Percentiles rank a stretch among this genome's conserved stretches.
These are phyloP conservation scores for Carabus problematicus DNA, from an alignment of 2,888 invertebrate species.

Conservation along the genomic window DNA sequence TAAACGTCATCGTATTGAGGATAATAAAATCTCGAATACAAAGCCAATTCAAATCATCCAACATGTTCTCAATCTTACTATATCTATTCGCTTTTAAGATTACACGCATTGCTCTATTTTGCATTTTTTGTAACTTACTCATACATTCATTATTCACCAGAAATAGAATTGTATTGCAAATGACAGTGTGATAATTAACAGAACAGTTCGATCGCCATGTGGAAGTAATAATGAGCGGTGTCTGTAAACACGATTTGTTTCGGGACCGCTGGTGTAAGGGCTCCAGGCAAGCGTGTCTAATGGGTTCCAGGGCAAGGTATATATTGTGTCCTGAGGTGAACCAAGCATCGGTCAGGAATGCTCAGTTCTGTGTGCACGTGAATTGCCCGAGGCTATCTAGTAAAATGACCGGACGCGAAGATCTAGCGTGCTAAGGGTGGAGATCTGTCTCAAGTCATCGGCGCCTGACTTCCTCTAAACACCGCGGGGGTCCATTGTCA, in stretches of 20 bases:
- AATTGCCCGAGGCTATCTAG: slow-evolving; percentile 55
- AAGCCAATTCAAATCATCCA: too few relatives aligned
- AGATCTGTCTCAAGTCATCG: slow-evolving; percentile 18
- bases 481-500: slow-evolving; percentile 27
- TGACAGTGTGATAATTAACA: too few relatives aligned
- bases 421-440: neutral
- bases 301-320: slow-evolving; percentile 9
- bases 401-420: slow-evolving; percentile 47
- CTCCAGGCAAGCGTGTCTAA: slow-evolving; percentile 39
- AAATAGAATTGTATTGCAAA: too few relatives aligned
- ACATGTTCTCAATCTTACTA: too few relatives aligned
- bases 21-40: too few relatives aligned
- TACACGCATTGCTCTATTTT: too few relatives aligned
- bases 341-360: slow-evolving; percentile 30
- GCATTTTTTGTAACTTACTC: too few relatives aligned
- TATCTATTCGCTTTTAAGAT: too few relatives aligned
- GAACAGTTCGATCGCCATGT: too few relatives aligned
- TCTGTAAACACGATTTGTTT: slow-evolving; percentile 6
- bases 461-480: slow-evolving; percentile 31
- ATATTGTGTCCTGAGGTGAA: slow-evolving; percentile 26
- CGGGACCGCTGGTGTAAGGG: slow-evolving; percentile 35
- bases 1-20: too few relatives aligned
- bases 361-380: slow-evolving; percentile 56
- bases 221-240: too few relatives aligned
- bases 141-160: too few relatives aligned